These are phyloP conservation scores for Esox lucius DNA, from an alignment of 2,797 vertebrate species.

Conservation along the genomic window DNA sequence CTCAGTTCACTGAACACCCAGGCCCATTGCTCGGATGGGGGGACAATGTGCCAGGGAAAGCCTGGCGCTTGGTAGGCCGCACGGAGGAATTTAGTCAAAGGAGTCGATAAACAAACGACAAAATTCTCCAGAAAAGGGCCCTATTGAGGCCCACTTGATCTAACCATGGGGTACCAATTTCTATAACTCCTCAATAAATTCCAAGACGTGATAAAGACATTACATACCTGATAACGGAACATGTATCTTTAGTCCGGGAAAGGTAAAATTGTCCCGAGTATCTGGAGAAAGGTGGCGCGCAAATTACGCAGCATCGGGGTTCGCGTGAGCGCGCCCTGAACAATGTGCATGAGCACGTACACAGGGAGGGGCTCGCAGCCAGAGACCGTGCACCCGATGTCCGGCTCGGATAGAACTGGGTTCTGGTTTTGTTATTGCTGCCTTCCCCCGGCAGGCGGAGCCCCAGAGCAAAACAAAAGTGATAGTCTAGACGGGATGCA, in stretches of 20 bases:
- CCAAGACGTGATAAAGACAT: rapidly evolving
- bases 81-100: slow-evolving; percentile 27
- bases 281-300: slow-evolving; percentile 65
- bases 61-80: slow-evolving; percentile 64
- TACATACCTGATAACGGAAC: slow-evolving; percentile 80
- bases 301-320: slow-evolving; percentile 66
- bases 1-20: not conserved
- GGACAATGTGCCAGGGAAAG: slow-evolving; percentile 38
- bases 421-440: too few relatives aligned
- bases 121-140: not conserved
- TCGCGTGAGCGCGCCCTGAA: slow-evolving; percentile 35
- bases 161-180: rapidly evolving
- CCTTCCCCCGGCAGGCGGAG: too few relatives aligned
- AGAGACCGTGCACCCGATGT: too few relatives aligned
- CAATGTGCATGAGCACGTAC: slow-evolving; percentile 52
- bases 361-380: not conserved
- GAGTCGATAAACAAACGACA: slow-evolving; percentile 60
- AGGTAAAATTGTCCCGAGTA: slow-evolving; percentile 32
- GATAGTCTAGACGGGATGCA: too few relatives aligned
- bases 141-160: rapidly evolving
- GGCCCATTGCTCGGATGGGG: slow-evolving; percentile 5
- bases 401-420: too few relatives aligned
- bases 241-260: slow-evolving; percentile 68
- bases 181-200: rapidly evolving
- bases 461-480: too few relatives aligned